Evolutionary conservation across 1,140 invertebrate species (phyloP).

Genomic region (Vollenhovia emeryi): DNA sequence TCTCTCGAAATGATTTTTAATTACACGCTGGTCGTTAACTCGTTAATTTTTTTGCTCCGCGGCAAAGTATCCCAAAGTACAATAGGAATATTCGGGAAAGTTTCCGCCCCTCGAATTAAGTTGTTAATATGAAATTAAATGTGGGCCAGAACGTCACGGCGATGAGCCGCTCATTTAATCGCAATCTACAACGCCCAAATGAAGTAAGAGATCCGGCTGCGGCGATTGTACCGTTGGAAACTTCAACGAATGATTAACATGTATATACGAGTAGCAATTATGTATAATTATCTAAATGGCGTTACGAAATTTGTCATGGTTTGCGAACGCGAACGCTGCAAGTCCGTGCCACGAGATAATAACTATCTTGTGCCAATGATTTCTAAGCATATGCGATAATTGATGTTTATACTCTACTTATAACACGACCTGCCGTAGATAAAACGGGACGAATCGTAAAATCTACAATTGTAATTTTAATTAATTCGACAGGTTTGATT

Average conservation of each 20-base stretch:
- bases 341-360: slow-evolving; percentile 54
- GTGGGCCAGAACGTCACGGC: background rate
- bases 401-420: slow-evolving; percentile 68
- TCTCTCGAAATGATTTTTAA: slow-evolving; percentile 1
- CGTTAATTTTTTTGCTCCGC: background rate
- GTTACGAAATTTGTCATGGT: slow-evolving; percentile 42
- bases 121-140: slow-evolving; percentile 21
- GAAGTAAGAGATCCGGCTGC: slow-evolving; percentile 35
- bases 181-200: slow-evolving; percentile 16
- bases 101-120: background rate
- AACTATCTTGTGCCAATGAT: slow-evolving; percentile 66
- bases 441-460: slow-evolving; percentile 54
- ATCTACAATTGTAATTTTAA: slow-evolving; percentile 64
- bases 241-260: slow-evolving; percentile 41
- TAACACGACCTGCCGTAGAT: slow-evolving; percentile 44
- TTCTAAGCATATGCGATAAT: slow-evolving; percentile 71
- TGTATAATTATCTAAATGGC: slow-evolving; percentile 60
- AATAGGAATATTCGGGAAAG: background rate
- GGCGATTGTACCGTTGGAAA: slow-evolving; percentile 45
- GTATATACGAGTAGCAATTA: slow-evolving; percentile 32
- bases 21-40: background rate
- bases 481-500: slow-evolving; percentile 49
- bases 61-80: background rate
- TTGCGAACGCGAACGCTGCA: slow-evolving; percentile 55
- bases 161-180: slow-evolving; percentile 22